Percentiles rank a stretch among this genome's conserved stretches.
Evolutionary conservation across 2,113 vertebrate genomes (phyloP).

Genomic region (Ursus arctos): DNA sequence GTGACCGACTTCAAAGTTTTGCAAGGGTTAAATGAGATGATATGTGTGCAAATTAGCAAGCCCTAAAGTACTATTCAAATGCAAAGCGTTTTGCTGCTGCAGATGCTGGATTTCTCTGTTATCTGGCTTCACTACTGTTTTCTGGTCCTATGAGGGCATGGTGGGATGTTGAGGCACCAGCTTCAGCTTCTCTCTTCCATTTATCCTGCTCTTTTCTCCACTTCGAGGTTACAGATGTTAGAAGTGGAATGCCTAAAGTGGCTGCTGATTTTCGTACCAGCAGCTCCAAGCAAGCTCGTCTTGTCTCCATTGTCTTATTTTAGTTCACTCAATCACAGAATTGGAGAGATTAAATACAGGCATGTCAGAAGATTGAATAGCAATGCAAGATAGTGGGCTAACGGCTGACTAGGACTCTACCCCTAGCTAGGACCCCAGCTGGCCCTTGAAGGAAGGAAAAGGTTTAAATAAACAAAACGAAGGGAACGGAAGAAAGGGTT

Average conservation of each 20-base stretch:
- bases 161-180: neutral
- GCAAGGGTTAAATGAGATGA: neutral
- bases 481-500: neutral
- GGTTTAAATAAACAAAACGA: neutral
- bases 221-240: neutral
- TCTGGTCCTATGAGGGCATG: neutral
- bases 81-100: neutral
- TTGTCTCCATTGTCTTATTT: neutral
- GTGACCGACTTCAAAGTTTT: neutral
- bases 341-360: neutral
- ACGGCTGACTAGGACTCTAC: neutral
- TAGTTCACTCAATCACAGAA: neutral
- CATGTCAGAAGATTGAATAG: neutral
- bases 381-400: neutral
- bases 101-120: neutral
- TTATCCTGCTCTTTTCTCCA: neutral
- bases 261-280: neutral
- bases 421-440: neutral
- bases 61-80: neutral
- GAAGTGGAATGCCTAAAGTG: neutral
- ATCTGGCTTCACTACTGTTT: neutral
- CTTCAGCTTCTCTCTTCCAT: neutral
- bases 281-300: neutral
- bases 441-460: neutral
- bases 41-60: neutral